phyloP scores from a whole-genome alignment of 2,888 invertebrate species.

The Synanthedon vespiformis region DNA sequence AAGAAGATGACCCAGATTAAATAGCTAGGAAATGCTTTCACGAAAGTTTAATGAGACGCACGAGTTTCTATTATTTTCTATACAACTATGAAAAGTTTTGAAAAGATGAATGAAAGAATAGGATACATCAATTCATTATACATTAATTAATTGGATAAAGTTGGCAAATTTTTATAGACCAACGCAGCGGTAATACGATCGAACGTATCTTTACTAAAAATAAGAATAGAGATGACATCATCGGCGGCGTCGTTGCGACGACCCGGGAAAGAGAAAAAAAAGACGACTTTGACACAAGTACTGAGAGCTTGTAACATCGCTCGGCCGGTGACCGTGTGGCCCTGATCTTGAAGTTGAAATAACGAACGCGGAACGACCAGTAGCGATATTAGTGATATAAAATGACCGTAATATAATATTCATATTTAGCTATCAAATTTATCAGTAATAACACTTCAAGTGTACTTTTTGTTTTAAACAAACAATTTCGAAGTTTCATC shows the following conservation, averaged over 20 bases:
- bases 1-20: too few species aligned
- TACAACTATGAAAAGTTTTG: too few species aligned
- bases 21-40: too few species aligned
- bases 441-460: too few species aligned
- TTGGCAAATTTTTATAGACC: constrained; percentile 6
- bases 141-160: too few species aligned
- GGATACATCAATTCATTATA: too few species aligned
- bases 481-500: neutral
- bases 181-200: constrained; percentile 19
- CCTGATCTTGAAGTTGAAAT: constrained; percentile 60
- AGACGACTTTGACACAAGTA: constrained; percentile 31
- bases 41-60: too few species aligned
- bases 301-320: constrained; percentile 16
- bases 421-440: neutral
- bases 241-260: constrained; percentile 28
- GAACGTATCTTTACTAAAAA: constrained; percentile 5
- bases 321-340: constrained; percentile 53
- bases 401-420: constrained; percentile 6
- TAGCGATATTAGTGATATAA: constrained; percentile 24
- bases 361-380: constrained; percentile 17
- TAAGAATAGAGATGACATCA: constrained; percentile 42
- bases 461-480: too few species aligned
- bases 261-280: constrained; percentile 39
- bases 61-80: too few species aligned
- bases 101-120: too few species aligned